Percentiles rank a stretch among this genome's conserved stretches.
Evolutionary conservation across 2,888 invertebrate species (phyloP).

Genomic region (Brachynemurus nebulosus): DNA sequence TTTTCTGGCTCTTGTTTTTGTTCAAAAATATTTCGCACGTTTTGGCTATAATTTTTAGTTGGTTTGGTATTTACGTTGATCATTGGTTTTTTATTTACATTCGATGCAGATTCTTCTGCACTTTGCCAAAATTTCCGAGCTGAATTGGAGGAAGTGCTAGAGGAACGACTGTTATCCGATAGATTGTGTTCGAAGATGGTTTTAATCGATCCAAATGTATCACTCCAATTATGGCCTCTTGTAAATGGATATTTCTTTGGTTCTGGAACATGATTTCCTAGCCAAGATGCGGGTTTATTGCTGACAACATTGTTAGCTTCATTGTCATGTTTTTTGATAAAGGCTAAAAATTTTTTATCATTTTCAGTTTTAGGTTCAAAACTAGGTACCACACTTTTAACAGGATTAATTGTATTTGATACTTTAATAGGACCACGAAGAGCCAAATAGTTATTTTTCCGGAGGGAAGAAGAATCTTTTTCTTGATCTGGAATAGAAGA

Average conservation of each 20-base stretch:
- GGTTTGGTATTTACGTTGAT: slow-evolving; percentile 25
- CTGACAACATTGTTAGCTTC: slow-evolving; percentile 24
- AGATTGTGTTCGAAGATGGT: slow-evolving; percentile 58
- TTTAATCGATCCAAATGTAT: slow-evolving; percentile 70
- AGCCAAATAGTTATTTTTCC: slow-evolving; percentile 32
- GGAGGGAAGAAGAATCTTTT: slow-evolving; percentile 24
- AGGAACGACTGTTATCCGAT: slow-evolving; percentile 28
- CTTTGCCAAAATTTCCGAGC: slow-evolving; percentile 48
- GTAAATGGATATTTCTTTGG: not conserved
- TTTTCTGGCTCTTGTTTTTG: slow-evolving; percentile 29
- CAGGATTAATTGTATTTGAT: slow-evolving; percentile 30
- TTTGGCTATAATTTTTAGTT: slow-evolving; percentile 23
- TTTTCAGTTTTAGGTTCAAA: slow-evolving; percentile 75
- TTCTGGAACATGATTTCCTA: slow-evolving; percentile 13
- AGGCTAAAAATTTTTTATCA: slow-evolving; percentile 70
- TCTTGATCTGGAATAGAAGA: slow-evolving; percentile 26
- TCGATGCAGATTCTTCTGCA: slow-evolving; percentile 37
- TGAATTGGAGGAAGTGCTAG: slow-evolving; percentile 37
- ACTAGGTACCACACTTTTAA: slow-evolving; percentile 41
- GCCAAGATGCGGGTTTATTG: slow-evolving; percentile 11
- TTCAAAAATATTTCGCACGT: slow-evolving; percentile 29
- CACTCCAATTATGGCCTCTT: slow-evolving; percentile 57
- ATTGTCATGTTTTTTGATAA: slow-evolving; percentile 61
- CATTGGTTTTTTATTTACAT: not conserved
- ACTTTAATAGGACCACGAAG: slow-evolving; percentile 44